Evolutionary conservation across 2,113 vertebrate species (phyloP).

Genomic region (Saguinus imperator): DNA sequence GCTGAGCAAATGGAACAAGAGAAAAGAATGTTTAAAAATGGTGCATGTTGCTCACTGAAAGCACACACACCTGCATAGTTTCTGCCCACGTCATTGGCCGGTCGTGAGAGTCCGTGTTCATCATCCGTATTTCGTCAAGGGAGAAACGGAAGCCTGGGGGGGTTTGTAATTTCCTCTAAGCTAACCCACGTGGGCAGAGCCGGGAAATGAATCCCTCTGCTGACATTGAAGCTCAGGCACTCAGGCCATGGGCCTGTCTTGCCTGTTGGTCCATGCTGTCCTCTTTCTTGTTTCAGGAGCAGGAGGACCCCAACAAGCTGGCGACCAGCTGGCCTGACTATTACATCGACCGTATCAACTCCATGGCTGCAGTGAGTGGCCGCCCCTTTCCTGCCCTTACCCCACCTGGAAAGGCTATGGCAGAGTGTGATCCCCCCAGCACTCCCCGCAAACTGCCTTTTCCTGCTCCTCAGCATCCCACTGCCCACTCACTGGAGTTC

Average conservation of each 20-base stretch:
- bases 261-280: rapidly evolving
- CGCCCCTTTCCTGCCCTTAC: neutral
- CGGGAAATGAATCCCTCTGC: neutral
- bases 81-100: neutral
- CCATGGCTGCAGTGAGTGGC: conserved; percentile 96
- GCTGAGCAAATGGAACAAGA: neutral
- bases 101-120: neutral
- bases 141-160: neutral
- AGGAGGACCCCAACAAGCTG: conserved; percentile 98
- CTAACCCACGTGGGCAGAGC: neutral
- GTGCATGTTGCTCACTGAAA: neutral
- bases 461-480: neutral
- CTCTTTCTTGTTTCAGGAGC: conserved; percentile 88
- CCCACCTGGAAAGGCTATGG: rapidly evolving
- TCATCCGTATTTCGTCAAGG: neutral
- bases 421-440: rapidly evolving
- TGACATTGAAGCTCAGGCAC: neutral
- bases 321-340: conserved; percentile 99
- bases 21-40: neutral
- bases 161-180: neutral
- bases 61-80: neutral
- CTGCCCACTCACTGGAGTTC: neutral
- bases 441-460: no score
- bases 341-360: conserved; percentile 98
- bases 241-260: neutral